Evolutionary conservation across 1,140 invertebrate species (phyloP), one percentile per base, ranked within the genome.

Genomic region (Ptiloglossa arizonensis): DNA sequence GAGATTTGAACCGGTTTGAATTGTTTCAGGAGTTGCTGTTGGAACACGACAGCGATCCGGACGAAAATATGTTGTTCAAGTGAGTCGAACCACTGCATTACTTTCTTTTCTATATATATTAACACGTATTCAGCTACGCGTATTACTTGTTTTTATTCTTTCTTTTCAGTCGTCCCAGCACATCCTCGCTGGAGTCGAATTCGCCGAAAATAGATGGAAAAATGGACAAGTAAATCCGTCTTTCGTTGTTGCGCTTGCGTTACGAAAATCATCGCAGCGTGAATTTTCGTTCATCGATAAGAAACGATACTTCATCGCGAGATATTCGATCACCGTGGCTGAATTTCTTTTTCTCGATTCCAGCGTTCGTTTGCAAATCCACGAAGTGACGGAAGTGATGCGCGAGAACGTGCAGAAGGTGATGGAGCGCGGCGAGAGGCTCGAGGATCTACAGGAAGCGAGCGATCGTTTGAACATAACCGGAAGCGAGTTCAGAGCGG

Each of bases 321-420:
- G 24, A 2, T 13, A 48, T 48, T 17, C 38, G 22, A 27, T 50
- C 48, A 4, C 13, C 13, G 11, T 57, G n/a, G 3, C 0, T 6
- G 15, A 6, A 19, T 52, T 63, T 52, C 2, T 5, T 6, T 41
- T 41, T 41, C 8, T 41, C 11, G 41, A 41, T 69, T 73, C 11
- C 44, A 94, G 93, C 78, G 91, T 94, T 0, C 90, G 90, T 75
- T 87, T 93, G 35, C 93, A 95, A 86, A 94, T 95, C 35, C 92
- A 94, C 46, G 94, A 94, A 71, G 94, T 94, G 17, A 93, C 94
- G 0, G 93, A 93, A 67, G 92, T 93, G 8, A 95, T 95, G 94
- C 91, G 93, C 8, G 90, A 93, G 41, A 95, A 94, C 88, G 93
- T 95, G 1, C 90, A 91, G 67, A 93, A 93, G 81, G 91, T 94